Conservation (phyloP, 2,113 vertebrate species). For the Eolophus roseicapilla region DNA sequence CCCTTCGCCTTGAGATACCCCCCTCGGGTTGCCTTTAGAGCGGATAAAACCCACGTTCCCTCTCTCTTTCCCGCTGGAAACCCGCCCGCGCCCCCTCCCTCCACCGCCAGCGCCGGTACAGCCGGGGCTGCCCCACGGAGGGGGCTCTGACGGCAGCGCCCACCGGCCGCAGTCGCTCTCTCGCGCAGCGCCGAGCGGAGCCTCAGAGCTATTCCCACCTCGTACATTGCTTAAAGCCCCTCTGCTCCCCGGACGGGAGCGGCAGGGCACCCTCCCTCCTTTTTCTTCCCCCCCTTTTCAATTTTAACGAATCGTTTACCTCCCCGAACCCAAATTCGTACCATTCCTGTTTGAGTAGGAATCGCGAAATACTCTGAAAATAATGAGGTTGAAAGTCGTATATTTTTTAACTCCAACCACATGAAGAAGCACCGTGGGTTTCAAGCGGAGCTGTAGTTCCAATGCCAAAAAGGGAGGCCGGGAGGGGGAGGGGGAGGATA, state of each 20-base stretch:
- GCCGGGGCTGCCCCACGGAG: neutral
- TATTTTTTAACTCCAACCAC: constrained; percentile 50
- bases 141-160: neutral
- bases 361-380: constrained; percentile 36
- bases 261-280: neutral
- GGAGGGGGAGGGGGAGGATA: neutral
- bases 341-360: constrained; percentile 45
- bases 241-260: constrained; percentile 36
- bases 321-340: constrained; percentile 28
- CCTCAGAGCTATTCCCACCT: neutral
- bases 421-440: constrained; percentile 60
- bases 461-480: constrained; percentile 68
- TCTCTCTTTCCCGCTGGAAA: neutral
- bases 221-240: neutral
- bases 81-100: neutral
- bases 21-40: neutral
- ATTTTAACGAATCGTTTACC: constrained; percentile 44
- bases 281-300: rapidly evolving
- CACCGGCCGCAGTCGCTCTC: neutral
- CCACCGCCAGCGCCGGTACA: neutral
- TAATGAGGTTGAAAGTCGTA: constrained; percentile 45
- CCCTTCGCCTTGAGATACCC: neutral
- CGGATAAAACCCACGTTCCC: neutral
- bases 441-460: constrained; percentile 66
- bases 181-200: neutral